These are phyloP conservation scores for Drosophila helvetica DNA, from an alignment of 2,888 invertebrate species.

Conservation along the genomic window DNA sequence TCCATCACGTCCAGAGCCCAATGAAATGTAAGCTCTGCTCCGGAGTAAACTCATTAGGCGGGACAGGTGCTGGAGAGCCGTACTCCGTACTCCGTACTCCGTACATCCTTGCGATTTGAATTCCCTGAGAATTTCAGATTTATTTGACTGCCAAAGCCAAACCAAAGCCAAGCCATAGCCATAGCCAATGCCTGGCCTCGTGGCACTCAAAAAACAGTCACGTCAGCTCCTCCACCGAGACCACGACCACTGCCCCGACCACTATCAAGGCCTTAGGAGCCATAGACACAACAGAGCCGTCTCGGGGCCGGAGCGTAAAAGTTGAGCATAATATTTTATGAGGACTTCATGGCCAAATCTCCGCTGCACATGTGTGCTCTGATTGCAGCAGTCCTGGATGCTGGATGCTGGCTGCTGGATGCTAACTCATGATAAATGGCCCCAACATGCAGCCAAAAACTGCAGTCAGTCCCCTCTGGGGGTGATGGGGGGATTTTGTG, in stretches of 20 bases:
- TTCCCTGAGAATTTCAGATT: slow-evolving; percentile 11
- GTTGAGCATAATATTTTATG: slow-evolving; percentile 69
- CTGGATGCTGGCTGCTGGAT: neutral
- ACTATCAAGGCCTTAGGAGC: neutral
- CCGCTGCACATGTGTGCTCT: slow-evolving; percentile 65
- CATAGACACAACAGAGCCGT: neutral
- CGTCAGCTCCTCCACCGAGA: slow-evolving; percentile 15
- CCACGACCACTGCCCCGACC: neutral
- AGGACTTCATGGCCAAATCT: slow-evolving; percentile 69
- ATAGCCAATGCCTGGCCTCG: neutral
- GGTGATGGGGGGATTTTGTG: neutral
- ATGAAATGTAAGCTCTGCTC: slow-evolving; percentile 10
- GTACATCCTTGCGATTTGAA: slow-evolving; percentile 11
- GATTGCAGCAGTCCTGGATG: slow-evolving; percentile 52
- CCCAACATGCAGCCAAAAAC: slow-evolving; percentile 32
- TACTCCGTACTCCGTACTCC: neutral
- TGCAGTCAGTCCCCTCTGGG: neutral
- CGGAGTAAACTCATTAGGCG: slow-evolving; percentile 26
- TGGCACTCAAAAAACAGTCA: slow-evolving; percentile 28
- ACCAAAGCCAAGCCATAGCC: neutral
- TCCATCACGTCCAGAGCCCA: slow-evolving; percentile 57
- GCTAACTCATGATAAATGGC: slow-evolving; percentile 62
- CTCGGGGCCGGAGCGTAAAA: slow-evolving; percentile 20
- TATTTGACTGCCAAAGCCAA: slow-evolving; percentile 24
- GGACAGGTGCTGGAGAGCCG: slow-evolving; percentile 20